phyloP scores from a whole-genome alignment of 2,113 vertebrate genomes.

The Dolichotis patagonum region DNA sequence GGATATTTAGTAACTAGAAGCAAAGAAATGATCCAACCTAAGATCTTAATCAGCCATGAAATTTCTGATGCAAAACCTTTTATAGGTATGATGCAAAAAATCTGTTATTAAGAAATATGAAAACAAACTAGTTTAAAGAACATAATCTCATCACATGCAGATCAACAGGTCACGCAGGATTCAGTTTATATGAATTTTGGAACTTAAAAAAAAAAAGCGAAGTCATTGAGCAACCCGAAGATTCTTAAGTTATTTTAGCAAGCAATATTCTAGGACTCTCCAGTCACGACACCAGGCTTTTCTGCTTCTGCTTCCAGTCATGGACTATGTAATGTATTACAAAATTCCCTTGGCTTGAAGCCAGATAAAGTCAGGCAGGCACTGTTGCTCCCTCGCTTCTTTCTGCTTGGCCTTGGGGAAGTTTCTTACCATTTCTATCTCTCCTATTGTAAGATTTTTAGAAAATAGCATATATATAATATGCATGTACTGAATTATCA shows the following conservation, averaged over 20 bases:
- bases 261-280: neutral
- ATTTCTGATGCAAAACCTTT: slow-evolving; percentile 37
- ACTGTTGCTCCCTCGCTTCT: neutral
- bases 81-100: neutral
- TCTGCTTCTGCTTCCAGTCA: neutral
- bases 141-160: neutral
- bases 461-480: neutral
- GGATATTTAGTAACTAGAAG: neutral
- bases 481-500: neutral
- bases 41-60: slow-evolving; percentile 43
- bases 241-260: neutral
- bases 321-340: neutral
- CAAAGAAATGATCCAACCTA: slow-evolving; percentile 44
- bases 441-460: neutral
- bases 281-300: neutral
- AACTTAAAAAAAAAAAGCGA: neutral
- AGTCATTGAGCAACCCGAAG: neutral
- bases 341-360: neutral
- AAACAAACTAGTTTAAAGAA: slow-evolving; percentile 2
- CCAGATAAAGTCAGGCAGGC: neutral
- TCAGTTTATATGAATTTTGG: neutral
- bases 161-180: neutral
- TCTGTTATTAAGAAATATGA: slow-evolving; percentile 8
- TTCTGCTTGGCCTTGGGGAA: neutral
- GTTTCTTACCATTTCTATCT: slow-evolving; percentile 12